A percentile compares a stretch with the other conserved stretches of the same genome.
Evolutionary conservation across 2,113 vertebrate species (phyloP).

Genomic region (Sialia sialis): DNA sequence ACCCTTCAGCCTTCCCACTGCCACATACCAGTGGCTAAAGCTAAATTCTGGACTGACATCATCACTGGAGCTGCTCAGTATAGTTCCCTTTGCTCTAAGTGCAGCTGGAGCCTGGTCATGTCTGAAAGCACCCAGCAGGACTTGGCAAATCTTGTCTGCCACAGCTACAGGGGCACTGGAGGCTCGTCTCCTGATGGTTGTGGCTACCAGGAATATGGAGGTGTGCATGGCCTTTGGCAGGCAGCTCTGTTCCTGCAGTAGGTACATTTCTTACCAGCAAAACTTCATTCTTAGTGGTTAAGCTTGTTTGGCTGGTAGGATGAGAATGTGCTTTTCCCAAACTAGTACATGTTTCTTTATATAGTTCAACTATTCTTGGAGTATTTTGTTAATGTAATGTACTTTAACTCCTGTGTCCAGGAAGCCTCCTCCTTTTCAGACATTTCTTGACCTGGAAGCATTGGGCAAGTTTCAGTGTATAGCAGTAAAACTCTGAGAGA

Average conservation of each 20-base stretch:
- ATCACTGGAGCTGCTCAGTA: background rate
- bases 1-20: background rate
- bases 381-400: background rate
- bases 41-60: background rate
- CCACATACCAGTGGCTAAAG: background rate
- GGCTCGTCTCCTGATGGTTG: background rate
- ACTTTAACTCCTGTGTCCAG: background rate
- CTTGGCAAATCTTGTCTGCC: background rate
- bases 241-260: background rate
- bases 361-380: background rate
- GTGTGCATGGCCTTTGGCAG: background rate
- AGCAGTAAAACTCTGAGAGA: background rate
- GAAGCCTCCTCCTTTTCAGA: background rate
- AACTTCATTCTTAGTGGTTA: background rate
- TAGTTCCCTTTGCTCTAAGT: background rate
- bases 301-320: background rate
- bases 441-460: background rate
- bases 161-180: background rate
- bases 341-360: background rate
- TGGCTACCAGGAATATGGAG: background rate
- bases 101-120: background rate
- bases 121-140: background rate
- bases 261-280: background rate
- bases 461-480: background rate
- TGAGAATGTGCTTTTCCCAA: constrained; percentile 9